A percentile compares a stretch with the other conserved stretches of the same genome.
These are phyloP conservation scores for Uria aalge DNA, from an alignment of 2,113 vertebrate genomes.

Conservation along the genomic window DNA sequence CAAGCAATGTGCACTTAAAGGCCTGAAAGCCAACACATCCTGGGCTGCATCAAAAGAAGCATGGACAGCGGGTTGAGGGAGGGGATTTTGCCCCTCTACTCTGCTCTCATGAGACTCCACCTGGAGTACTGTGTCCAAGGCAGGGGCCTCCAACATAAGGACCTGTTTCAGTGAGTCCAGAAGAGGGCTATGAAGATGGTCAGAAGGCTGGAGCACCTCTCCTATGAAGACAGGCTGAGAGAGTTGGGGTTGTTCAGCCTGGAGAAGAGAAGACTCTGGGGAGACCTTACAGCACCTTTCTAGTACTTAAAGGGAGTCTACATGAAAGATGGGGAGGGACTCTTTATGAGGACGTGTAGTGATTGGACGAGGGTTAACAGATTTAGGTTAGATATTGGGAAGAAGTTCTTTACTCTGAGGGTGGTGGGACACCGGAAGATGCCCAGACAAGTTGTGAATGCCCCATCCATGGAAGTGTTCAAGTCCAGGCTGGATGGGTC, in stretches of 20 bases:
- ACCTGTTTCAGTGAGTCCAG: not conserved
- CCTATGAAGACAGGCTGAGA: not conserved
- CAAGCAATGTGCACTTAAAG: not conserved
- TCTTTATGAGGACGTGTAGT: not conserved
- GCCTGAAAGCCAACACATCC: not conserved
- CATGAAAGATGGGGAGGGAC: not conserved
- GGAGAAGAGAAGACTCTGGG: not conserved
- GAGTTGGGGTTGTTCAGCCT: not conserved
- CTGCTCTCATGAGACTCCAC: not conserved
- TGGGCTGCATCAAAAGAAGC: not conserved
- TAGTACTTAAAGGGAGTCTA: not conserved
- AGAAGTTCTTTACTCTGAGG: not conserved
- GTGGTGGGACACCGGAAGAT: not conserved
- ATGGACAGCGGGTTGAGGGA: not conserved
- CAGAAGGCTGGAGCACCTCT: not conserved
- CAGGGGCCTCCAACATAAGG: not conserved
- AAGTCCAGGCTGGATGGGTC: not conserved
- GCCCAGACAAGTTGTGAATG: not conserved
- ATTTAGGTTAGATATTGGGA: not conserved
- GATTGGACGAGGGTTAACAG: not conserved
- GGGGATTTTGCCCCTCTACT: not conserved
- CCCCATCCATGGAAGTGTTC: not conserved
- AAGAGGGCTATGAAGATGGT: not conserved
- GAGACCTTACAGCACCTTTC: not conserved
- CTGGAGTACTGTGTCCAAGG: not conserved